Conservation (phyloP, 1,140 invertebrate genomes). For the Macrobrachium rosenbergii region DNA sequence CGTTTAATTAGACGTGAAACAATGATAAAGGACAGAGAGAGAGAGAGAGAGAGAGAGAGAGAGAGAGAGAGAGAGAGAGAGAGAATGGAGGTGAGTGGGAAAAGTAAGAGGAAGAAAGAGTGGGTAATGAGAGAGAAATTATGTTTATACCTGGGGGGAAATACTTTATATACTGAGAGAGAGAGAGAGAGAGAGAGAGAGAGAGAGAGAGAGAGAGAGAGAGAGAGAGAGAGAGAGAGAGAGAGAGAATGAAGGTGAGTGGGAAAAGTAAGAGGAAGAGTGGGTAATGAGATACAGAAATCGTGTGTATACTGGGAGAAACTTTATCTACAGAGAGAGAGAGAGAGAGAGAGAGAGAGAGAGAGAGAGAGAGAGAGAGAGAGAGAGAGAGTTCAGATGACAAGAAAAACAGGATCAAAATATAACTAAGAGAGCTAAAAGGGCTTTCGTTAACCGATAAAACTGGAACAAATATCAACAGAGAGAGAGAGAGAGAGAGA, state of each 20-base stretch:
- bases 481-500: conserved; percentile 3
- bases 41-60: conserved; percentile 29
- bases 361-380: conserved; percentile 22
- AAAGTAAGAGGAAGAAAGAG: conserved; percentile 9
- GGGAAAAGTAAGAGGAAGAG: too few relatives aligned
- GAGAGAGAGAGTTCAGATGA: not conserved
- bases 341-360: conserved; percentile 36
- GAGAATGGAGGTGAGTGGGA: conserved; percentile 20
- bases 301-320: too few relatives aligned
- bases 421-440: too few relatives aligned
- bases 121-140: conserved; percentile 5
- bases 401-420: not conserved
- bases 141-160: not conserved
- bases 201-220: conserved; percentile 1
- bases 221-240: conserved; percentile 15
- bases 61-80: conserved; percentile 32
- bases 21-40: not conserved
- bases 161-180: not conserved
- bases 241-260: not conserved
- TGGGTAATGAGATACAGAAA: too few relatives aligned
- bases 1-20: not conserved
- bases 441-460: too few relatives aligned
- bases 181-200: not conserved
- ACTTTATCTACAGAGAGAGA: too few relatives aligned
- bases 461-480: too few relatives aligned